A percentile compares a stretch with the other conserved stretches of the same genome.
Conservation (phyloP, 2,888 invertebrate species). For the Andrena haemorrhoa region DNA sequence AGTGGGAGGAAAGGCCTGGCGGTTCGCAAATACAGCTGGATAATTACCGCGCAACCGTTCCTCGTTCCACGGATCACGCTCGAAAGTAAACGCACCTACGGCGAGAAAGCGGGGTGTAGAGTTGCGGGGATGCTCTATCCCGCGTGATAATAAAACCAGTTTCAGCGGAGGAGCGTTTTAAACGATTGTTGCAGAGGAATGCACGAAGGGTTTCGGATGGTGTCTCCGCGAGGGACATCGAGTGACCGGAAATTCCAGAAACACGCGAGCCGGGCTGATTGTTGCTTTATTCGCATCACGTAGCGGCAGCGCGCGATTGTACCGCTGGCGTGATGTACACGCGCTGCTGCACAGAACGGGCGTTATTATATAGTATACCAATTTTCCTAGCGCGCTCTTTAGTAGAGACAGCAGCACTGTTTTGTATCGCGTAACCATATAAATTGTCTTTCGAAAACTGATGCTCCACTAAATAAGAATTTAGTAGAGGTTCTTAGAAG, state of each 20-base stretch:
- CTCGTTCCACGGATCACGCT: constrained; percentile 4
- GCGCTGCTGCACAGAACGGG: constrained; percentile 20
- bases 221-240: constrained; percentile 42
- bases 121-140: background rate
- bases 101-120: background rate
- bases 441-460: too few species aligned
- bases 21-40: constrained; percentile 16
- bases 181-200: background rate
- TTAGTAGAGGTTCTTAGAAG: too few species aligned
- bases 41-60: constrained; percentile 25
- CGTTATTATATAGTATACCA: constrained; percentile 51
- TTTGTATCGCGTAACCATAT: too few species aligned
- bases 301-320: constrained; percentile 35
- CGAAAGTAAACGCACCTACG: constrained; percentile 6
- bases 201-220: background rate
- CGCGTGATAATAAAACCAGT: background rate
- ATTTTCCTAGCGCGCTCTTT: background rate
- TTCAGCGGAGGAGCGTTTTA: background rate
- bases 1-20: background rate
- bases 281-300: constrained; percentile 62
- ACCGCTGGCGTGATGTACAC: constrained; percentile 20
- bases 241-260: constrained; percentile 67
- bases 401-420: background rate
- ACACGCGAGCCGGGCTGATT: constrained; percentile 65
- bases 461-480: too few species aligned